Conservation (phyloP, 2,113 vertebrate species). For the Strix aluco region DNA sequence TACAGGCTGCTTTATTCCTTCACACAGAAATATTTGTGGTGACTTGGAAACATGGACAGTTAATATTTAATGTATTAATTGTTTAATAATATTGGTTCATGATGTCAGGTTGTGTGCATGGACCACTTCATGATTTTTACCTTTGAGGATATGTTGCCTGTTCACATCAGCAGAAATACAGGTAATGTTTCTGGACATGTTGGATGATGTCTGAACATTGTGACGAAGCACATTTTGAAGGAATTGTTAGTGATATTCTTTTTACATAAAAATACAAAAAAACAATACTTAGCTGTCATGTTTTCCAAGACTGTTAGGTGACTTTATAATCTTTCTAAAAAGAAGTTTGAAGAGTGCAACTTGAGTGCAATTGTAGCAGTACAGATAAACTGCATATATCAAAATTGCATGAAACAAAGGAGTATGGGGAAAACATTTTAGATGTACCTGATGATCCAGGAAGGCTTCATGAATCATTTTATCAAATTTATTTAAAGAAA, state of each 20-base stretch:
- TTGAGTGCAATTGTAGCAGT: background rate
- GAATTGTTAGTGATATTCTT: background rate
- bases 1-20: background rate
- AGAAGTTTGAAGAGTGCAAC: background rate
- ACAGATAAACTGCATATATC: background rate
- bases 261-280: background rate
- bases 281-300: background rate
- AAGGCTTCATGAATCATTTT: background rate
- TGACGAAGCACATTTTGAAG: background rate
- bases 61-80: background rate
- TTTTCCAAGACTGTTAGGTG: background rate
- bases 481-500: conserved; percentile 7
- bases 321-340: background rate
- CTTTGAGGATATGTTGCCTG: background rate
- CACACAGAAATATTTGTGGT: background rate
- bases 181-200: background rate
- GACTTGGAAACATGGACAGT: background rate
- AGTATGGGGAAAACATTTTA: background rate
- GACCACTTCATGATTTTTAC: background rate
- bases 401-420: background rate
- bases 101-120: background rate
- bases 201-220: background rate
- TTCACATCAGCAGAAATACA: background rate
- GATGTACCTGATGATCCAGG: background rate
- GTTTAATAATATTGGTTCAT: background rate